These are phyloP conservation scores for Pocillopora grandis DNA, from an alignment of 92 coral and sea anemone genomes.

Conservation along the genomic window DNA sequence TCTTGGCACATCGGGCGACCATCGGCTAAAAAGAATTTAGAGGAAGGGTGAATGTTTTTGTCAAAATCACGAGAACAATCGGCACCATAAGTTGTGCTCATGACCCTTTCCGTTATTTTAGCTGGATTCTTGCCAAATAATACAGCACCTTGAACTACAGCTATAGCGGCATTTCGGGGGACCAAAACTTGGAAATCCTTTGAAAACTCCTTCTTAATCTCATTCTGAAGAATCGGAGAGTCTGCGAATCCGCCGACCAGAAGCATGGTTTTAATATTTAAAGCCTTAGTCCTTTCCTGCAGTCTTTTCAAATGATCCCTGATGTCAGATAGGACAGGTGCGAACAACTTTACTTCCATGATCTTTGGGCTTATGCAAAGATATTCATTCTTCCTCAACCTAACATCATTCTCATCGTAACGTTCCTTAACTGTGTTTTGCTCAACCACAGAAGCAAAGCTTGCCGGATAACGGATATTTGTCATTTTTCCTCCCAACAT, in stretches of 20 bases:
- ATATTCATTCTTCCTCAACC: slow-evolving; percentile 34
- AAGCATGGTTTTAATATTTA: slow-evolving; percentile 51
- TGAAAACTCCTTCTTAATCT: slow-evolving; percentile 50
- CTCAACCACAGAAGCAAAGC: slow-evolving; percentile 32
- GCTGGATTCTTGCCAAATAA: slow-evolving; percentile 71
- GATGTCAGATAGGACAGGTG: slow-evolving; percentile 51
- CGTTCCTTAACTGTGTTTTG: neutral
- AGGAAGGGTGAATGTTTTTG: slow-evolving; percentile 42
- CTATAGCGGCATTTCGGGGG: slow-evolving; percentile 63
- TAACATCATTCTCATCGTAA: neutral
- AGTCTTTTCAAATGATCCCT: slow-evolving; percentile 37
- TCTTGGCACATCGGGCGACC: slow-evolving; percentile 57
- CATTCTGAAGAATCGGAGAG: slow-evolving; percentile 49
- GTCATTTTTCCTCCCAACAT: slow-evolving; percentile 32
- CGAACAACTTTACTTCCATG: slow-evolving; percentile 40
- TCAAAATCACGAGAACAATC: slow-evolving; percentile 43
- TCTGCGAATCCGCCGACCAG: slow-evolving; percentile 73
- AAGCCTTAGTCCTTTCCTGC: slow-evolving; percentile 29
- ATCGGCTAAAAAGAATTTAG: slow-evolving; percentile 42
- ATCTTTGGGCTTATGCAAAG: slow-evolving; percentile 46
- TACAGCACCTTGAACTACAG: slow-evolving; percentile 70
- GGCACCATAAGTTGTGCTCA: slow-evolving; percentile 61
- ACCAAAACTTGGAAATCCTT: slow-evolving; percentile 29
- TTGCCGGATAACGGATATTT: slow-evolving; percentile 42
- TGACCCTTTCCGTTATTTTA: slow-evolving; percentile 53